Conservation (phyloP, 2,113 vertebrate species). For the Periophthalmodon schlosseri region DNA sequence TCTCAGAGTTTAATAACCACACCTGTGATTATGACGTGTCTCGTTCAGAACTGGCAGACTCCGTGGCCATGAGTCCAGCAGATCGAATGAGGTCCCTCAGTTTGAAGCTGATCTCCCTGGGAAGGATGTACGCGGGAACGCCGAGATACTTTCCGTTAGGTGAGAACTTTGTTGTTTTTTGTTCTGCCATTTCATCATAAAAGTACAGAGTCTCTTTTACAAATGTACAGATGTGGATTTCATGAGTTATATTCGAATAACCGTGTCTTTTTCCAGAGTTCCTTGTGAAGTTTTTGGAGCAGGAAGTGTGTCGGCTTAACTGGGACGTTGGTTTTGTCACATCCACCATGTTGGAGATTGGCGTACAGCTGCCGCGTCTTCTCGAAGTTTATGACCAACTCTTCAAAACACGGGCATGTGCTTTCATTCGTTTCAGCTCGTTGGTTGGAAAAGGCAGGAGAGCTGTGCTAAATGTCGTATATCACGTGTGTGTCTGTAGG, state of each 20-base stretch:
- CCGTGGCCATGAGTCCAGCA: conserved; percentile 80
- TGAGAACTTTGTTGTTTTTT: conserved; percentile 49
- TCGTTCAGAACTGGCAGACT: conserved; percentile 85
- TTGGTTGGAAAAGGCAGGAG: not conserved
- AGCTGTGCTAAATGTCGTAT: not conserved
- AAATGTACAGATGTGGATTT: not conserved
- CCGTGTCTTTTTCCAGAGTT: conserved; percentile 82
- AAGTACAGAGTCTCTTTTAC: not conserved
- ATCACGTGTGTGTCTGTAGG: conserved; percentile 65
- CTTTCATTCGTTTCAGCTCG: not conserved
- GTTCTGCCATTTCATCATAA: not conserved
- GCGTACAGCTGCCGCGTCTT: conserved; percentile 85
- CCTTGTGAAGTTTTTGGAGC: conserved; percentile 91
- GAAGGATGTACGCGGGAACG: conserved; percentile 91
- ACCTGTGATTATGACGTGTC: not conserved
- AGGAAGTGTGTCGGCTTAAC: conserved; percentile 89
- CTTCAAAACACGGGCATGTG: conserved; percentile 88
- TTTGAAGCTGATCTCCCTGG: conserved; percentile 90
- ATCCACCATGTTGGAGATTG: conserved; percentile 93
- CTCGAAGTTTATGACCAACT: conserved; percentile 96
- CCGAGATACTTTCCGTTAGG: conserved; percentile 97
- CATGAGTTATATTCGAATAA: not conserved
- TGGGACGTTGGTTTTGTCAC: conserved; percentile 96
- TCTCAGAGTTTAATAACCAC: not conserved
- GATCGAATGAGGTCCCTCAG: conserved; percentile 93